A percentile compares a stretch with the other conserved stretches of the same genome.
phyloP scores from a whole-genome alignment of 2,888 invertebrate genomes.

The Stenoptilia bipunctidactyla region DNA sequence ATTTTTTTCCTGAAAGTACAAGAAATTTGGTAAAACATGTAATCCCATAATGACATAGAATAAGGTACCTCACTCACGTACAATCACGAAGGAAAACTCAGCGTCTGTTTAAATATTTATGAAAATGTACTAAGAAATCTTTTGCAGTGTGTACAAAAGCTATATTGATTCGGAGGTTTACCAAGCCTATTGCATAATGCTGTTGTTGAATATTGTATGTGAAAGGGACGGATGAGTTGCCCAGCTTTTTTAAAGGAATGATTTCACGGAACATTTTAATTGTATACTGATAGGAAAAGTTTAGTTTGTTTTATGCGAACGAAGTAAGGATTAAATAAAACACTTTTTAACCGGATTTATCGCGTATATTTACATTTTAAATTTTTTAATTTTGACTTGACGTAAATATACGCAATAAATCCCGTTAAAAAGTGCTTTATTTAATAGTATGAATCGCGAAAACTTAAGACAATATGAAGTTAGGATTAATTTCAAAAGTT shows the following conservation, averaged over 20 bases:
- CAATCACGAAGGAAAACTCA: constrained; percentile 21
- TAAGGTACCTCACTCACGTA: constrained; percentile 13
- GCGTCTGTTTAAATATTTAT: constrained; percentile 54
- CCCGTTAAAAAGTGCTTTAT: too few relatives aligned
- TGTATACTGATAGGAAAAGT: too few relatives aligned
- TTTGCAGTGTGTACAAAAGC: constrained; percentile 38
- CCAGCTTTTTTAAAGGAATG: constrained; percentile 1
- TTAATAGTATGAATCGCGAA: too few relatives aligned
- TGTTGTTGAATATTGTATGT: constrained; percentile 54
- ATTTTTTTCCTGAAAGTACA: neutral
- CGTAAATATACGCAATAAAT: too few relatives aligned
- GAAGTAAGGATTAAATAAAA: too few relatives aligned
- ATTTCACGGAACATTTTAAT: too few relatives aligned
- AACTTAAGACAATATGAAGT: too few relatives aligned
- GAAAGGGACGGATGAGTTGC: constrained; percentile 19
- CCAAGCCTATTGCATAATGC: constrained; percentile 50
- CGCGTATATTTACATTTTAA: too few relatives aligned
- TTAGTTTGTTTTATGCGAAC: too few relatives aligned
- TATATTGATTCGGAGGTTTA: constrained; percentile 60
- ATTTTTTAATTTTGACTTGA: too few relatives aligned
- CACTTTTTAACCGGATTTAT: too few relatives aligned
- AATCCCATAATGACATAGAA: constrained; percentile 22
- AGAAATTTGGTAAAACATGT: constrained; percentile 12
- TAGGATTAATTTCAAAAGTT: too few relatives aligned
- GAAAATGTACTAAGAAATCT: constrained; percentile 41